Conservation (phyloP, 1,140 invertebrate species). For the Drosophila nasuta region DNA sequence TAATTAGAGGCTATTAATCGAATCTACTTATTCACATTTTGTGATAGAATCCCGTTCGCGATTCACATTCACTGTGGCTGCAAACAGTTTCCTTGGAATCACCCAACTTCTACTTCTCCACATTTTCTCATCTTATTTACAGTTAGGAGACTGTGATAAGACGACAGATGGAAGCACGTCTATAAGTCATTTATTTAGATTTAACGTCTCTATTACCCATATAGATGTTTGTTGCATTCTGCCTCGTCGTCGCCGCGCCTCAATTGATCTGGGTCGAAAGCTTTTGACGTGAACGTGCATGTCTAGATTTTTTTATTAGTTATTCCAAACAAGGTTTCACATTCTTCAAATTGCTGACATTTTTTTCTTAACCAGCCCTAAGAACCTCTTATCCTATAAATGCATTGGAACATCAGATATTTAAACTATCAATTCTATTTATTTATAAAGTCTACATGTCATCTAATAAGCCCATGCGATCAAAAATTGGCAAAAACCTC, state of each 20-base stretch:
- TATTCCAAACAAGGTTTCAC: slow-evolving; percentile 27
- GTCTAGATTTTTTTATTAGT: slow-evolving; percentile 15
- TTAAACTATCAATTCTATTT: too few species aligned
- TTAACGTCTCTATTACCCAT: slow-evolving; percentile 9
- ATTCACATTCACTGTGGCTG: slow-evolving; percentile 69
- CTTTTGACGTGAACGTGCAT: not conserved
- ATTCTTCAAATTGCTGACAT: slow-evolving; percentile 6
- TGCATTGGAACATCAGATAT: too few species aligned
- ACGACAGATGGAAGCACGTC: not conserved
- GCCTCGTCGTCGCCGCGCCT: not conserved
- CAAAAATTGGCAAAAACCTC: slow-evolving; percentile 54
- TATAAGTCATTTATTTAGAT: slow-evolving; percentile 3
- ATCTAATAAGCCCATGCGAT: slow-evolving; percentile 69
- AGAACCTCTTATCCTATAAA: too few species aligned
- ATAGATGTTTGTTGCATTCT: not conserved
- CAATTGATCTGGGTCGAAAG: slow-evolving; percentile 6
- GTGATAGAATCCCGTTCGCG: slow-evolving; percentile 52
- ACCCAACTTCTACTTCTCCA: slow-evolving; percentile 43
- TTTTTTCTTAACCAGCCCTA: too few species aligned
- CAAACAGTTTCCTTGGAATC: slow-evolving; percentile 68
- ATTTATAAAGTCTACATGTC: slow-evolving; percentile 36
- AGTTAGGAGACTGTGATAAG: slow-evolving; percentile 10
- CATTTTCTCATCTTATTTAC: slow-evolving; percentile 48
- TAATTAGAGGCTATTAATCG: too few species aligned
- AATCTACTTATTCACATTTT: too few species aligned